Evolutionary conservation across 2,113 vertebrate species (phyloP), one percentile per base, ranked within the genome.

Genomic region (Acanthochromis polyacanthus): DNA sequence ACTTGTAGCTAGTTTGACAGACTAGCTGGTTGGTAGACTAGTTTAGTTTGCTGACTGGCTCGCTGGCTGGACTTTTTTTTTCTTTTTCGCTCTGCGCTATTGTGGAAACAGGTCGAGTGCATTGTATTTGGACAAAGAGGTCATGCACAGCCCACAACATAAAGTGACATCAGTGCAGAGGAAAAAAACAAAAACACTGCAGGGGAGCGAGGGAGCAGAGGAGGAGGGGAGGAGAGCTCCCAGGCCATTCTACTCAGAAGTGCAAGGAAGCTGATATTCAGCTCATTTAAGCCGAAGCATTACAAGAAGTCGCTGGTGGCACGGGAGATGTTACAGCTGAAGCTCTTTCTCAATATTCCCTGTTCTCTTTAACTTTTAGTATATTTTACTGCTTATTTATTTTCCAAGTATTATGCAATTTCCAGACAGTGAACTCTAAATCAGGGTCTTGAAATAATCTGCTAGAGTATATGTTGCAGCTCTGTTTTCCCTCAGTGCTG

Each of bases 61-160:
- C 52, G 30, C 19, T 64, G 12, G 20, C n/a, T 61, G 20, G 6
- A 69, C 59, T 14, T 25, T 71, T 30, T 30, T 82, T 71, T 80
- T 81, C 8, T 51, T 51, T 51, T 43, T 43, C 14, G 40, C 17
- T 53, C 17, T 1, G 16, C 78, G 61, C 80, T 71, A 84, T 90
- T 92, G 86, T 91, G 82, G 75, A 92, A 92, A 84, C 82, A 78
- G 89, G 87, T 92, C 50, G 69, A 68, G 58, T 23, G 65, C 82
- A 92, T 92, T 94, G 93, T 94, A 82, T 78, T 62, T 63, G 73
- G 80, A 94, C 93, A 95, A 94, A 93, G 86, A 86, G 78, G 38
- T 81, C 66, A 67, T 71, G 80, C 81, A 88, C 58, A n/a, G 67
- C 79, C 53, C 85, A 87, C 81, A 92, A 93, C 88, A 91, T 86